Conservation (phyloP, 2,113 vertebrate genomes). For the Tachysurus vachellii region DNA sequence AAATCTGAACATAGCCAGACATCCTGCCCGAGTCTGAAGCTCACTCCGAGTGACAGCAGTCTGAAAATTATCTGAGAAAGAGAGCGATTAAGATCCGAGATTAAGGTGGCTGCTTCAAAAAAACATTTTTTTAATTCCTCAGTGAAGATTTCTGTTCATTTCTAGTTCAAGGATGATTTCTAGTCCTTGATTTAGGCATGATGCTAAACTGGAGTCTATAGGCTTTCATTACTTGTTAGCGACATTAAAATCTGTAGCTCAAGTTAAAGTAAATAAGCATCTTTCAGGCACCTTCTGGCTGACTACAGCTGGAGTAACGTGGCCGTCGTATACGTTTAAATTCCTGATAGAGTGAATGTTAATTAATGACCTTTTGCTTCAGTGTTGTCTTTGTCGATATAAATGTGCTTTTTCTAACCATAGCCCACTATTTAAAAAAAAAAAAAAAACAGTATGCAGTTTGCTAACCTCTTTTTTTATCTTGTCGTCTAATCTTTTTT, state of each 20-base stretch:
- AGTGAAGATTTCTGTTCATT: not conserved
- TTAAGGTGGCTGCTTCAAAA: not conserved
- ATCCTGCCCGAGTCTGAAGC: not conserved
- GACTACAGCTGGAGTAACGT: constrained; percentile 1
- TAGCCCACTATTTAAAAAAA: constrained; percentile 1
- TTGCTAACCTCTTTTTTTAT: constrained; percentile 36
- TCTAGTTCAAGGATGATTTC: not conserved
- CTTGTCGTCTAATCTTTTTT: constrained; percentile 43
- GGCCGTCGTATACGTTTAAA: not conserved
- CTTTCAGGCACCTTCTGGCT: not conserved
- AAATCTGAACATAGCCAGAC: not conserved
- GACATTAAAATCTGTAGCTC: not conserved
- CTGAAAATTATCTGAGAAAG: not conserved
- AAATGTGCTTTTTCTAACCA: constrained; percentile 43
- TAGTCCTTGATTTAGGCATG: not conserved
- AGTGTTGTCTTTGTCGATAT: constrained; percentile 35
- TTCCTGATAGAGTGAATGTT: constrained; percentile 4
- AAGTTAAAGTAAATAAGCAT: not conserved
- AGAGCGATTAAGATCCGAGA: not conserved
- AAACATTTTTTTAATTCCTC: not conserved
- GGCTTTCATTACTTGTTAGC: not conserved
- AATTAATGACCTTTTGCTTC: constrained; percentile 24
- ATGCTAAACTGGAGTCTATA: not conserved
- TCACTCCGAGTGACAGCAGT: not conserved
- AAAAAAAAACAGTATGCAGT: constrained; percentile 8